phyloP scores from a whole-genome alignment of 2,113 vertebrate genomes.

The Antennarius striatus region DNA sequence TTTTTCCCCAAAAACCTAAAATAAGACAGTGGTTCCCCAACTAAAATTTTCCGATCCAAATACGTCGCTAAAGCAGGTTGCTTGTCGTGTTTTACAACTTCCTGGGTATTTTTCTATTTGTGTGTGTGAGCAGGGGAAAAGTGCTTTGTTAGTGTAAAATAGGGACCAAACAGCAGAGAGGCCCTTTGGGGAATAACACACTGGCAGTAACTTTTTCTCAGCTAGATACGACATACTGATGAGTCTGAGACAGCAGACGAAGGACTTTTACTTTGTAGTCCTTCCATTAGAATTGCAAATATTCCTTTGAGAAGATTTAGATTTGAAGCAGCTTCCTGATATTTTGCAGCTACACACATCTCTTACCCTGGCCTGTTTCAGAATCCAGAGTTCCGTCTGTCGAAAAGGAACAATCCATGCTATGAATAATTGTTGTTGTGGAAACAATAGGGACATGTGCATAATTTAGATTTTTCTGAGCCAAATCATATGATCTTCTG shows the following conservation, averaged over 20 bases:
- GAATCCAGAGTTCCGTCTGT: not conserved
- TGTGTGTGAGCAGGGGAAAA: conserved; percentile 10
- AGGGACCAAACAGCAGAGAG: not conserved
- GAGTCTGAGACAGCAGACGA: not conserved
- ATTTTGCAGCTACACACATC: not conserved
- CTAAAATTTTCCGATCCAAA: conserved; percentile 70
- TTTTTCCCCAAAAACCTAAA: conserved; percentile 52
- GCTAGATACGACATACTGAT: not conserved
- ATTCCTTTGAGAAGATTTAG: no score
- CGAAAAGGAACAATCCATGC: not conserved
- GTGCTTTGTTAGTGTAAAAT: conserved; percentile 10
- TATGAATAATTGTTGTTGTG: not conserved
- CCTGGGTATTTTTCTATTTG: conserved; percentile 40
- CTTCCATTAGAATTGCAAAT: not conserved
- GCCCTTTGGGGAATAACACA: not conserved
- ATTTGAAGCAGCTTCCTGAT: no score
- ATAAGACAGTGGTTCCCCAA: conserved; percentile 58
- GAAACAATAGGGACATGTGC: not conserved
- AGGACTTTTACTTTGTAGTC: conserved; percentile 12
- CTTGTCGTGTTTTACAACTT: conserved; percentile 53
- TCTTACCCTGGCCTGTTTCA: not conserved
- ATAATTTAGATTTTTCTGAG: not conserved
- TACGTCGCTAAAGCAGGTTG: conserved; percentile 59
- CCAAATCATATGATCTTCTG: not conserved
- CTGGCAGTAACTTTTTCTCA: not conserved